These are phyloP conservation scores for Nyctibius grandis DNA, from an alignment of 2,797 vertebrate genomes.

Conservation along the genomic window DNA sequence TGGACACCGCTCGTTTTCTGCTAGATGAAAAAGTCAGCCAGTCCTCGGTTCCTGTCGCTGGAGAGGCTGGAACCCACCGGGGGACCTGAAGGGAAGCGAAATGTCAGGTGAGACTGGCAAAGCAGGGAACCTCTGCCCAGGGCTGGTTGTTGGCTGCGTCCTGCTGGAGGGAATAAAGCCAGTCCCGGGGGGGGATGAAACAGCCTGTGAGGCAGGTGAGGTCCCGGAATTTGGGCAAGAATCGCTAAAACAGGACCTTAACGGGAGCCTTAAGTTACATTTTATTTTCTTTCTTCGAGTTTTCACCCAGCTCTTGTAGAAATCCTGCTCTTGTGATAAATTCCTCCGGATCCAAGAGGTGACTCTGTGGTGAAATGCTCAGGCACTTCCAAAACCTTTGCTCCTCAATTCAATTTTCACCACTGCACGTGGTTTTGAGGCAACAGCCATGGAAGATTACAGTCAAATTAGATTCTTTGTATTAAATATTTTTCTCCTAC, in stretches of 20 bases:
- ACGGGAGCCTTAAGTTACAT: neutral
- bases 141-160: neutral
- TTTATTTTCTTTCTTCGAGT: neutral
- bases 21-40: neutral
- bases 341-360: neutral
- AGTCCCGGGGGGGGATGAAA: fast-evolving
- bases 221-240: neutral
- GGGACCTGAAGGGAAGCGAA: neutral
- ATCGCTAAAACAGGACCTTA: neutral
- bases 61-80: neutral
- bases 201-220: neutral
- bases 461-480: neutral
- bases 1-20: neutral
- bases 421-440: neutral
- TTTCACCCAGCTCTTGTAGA: neutral
- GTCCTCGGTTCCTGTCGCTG: fast-evolving
- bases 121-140: neutral
- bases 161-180: neutral
- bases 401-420: neutral
- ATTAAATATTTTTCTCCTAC: neutral
- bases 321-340: neutral
- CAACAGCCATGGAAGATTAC: neutral
- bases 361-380: neutral
- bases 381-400: fast-evolving
- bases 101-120: neutral